Evolutionary conservation across 2,113 vertebrate genomes (phyloP), one percentile per base, ranked within the genome.

Genomic region (Mus pahari): DNA sequence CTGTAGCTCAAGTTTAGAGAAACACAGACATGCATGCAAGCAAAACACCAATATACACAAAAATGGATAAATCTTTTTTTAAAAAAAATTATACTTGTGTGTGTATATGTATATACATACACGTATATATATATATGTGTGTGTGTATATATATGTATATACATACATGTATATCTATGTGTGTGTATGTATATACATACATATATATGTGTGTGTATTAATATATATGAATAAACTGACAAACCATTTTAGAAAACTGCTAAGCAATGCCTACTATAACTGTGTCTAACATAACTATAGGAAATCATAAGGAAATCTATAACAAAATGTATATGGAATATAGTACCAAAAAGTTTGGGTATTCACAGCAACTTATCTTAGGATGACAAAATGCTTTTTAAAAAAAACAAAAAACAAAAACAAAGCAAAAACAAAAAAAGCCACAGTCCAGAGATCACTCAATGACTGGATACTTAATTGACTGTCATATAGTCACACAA

Each of bases 201-300:
- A 26, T 68, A 16, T 68, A 68, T 5, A 33, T 68, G 36, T 68
- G 33, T 33, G 33, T 36, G 31, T 36, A 36, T 36, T 7, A 17
- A 31, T 73, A 22, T 73, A 39, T 73, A 22, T 68, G 58, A 90
- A 62, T 60, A 79, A 91, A 84, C 53, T 17, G 28, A 20, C n/a
- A 86, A 86, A 42, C 24, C 9, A 45, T 36, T 87, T 78, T 53
- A 87, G 86, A 84, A 95, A 88, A 68, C 82, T 68, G 33, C 50
- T 50, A 55, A 39, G 28, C 55, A 48, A n/a, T 10, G 64, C 45
- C 86, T 79, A 55, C 20, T 58, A 3, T 45, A 83, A 92, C n/a
- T 62, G 13, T 79, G 58, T 12, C 28, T n/a, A 55, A 68, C 13
- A 16, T 10, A 64, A 73, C 55, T 31, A 70, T 2, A 89, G 66